Base-by-base conservation (phyloP, 2,113 vertebrate genomes). In the Pteruthius melanotis region DNA sequence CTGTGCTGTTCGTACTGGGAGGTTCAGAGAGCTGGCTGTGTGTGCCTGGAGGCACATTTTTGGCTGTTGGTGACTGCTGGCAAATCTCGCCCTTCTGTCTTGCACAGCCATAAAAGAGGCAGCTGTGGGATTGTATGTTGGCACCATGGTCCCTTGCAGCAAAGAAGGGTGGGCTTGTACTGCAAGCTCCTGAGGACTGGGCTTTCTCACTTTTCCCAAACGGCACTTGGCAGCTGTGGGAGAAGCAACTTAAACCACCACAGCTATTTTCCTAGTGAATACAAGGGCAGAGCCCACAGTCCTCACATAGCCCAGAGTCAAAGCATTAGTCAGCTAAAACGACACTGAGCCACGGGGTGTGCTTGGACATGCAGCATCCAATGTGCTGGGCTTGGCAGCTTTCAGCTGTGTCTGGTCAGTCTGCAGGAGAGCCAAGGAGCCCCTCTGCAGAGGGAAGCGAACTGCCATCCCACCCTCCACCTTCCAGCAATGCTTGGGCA, bases 251-350 rank as follows among this genome's bases (percentile, higher is more conserved):
- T 65, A 57, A 94, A 76, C n/a, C 23, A 83, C 28, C 59, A 42
- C 85, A 95, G 75, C 45, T 65, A 45, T 88, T 88, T 94, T 93
- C 83, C 50, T 90, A 65, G 70, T 24, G 57, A 88, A 68, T 30
- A 35, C 19, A 81, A 66, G 39, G 33, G 30, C 53, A 92, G 90
- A 69, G 57, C 59, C 49, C 12, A 28, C 31, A 70, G 85, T 53
- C 26, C 53, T 86, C 42, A 76, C 59, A 57, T 2, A 90, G 76
- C 66, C 37, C 65, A 57, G 45, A 88, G 75, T 85, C 57, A 69
- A 83, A 56, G 53, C 39, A 64, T 65, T 75, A 75, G 56, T 89
- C 70, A 93, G 85, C 52, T 82, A 64, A 85, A 93, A 71, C n/a
- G 22, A 56, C 16, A 52, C 37, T 0, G 8, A 89, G 39, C 20